Base-by-base conservation (phyloP, 2,113 vertebrate species). In the Rhabdornis inornatus region DNA sequence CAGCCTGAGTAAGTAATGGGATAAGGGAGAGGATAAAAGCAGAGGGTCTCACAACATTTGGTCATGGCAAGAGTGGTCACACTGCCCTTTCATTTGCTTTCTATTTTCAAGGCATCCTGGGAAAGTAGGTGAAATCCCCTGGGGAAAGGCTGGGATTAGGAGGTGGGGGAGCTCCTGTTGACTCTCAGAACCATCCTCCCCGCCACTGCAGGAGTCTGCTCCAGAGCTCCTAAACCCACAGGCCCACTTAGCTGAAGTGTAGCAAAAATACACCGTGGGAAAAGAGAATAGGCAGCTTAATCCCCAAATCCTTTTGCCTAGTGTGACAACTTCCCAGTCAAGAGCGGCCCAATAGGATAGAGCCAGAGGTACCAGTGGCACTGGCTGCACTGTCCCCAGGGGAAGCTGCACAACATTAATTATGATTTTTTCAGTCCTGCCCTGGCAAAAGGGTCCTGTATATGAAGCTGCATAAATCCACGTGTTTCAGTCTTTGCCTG, bases 221-320 rank as follows among this genome's bases (percentile, higher is more conserved):
- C 55, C 28, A 40, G 76, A 87, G 81, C 83, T 87, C 91, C 71
- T 13, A 79, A 83, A 88, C 61, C 47, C 44, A 23, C 10, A 84
- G 45, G 60, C 37, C 42, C 65, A 57, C 59, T 93, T 27, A 85
- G 75, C n/a, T 8, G 15, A 95, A 64, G 31, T 7, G 27, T 71
- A 92, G 76, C 25, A 87, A 90, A 96, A 95, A 89, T 68, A 87
- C 81, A 90, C 53, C 3, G 10, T 8, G 40, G 52, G 64, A 85
- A 66, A 81, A 72, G 42, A 82, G 80, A 87, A 61, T 28, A 52
- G 90, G 78, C 66, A 92, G 70, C 77, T 92, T 92, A 87, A 83
- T 83, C 87, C 87, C 49, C 49, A 96, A 94, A 96, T 80, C 72
- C 71, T 44, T 79, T 80, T 92, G 69, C 71, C 37, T 69, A 44